Base-by-base conservation (phyloP, 2,797 vertebrate species). In the Hoplostethus atlanticus region DNA sequence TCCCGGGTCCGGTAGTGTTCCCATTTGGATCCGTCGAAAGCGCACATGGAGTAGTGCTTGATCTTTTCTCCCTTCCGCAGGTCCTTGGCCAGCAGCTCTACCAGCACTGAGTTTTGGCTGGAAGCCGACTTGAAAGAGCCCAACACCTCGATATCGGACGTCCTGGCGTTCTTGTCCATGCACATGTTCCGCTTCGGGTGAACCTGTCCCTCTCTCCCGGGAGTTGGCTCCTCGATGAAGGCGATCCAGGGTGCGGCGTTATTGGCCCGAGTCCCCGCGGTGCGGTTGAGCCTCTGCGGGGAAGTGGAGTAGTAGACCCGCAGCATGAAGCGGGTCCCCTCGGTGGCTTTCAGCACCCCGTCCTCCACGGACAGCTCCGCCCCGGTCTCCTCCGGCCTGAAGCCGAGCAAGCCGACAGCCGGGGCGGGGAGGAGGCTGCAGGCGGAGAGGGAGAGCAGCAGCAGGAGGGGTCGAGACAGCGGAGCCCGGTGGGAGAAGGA, bases 41-140 rank as follows among this genome's bases (percentile, higher is more conserved):
- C 96, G 91, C 97, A 99, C 88, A 98, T 95, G 34, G 97, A 96
- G 91, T 97, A 98, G 74, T 94, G 95, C 68, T 97, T 97, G 59
- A 95, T 91, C 86, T 88, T 93, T 93, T 98, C 97, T 2, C 96
- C 96, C 65, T 96, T 94, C 3, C 97, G 95, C 84, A 98, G 94
- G 82, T 96, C 93, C 73, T 97, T 96, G 77, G 97, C 97, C 73
- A 96, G 89, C 82, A 99, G 91, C 91, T 97, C 96, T 75, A 97
- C 97, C 73, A 98, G 86, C 48, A 97, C 97, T 25, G 97, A 97
- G 82, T 97, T 97, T 66, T 96, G 96, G 57, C 92, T 93, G 44
- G 92, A 94, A 0, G 92, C 84, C 0, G 94, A 94, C 53, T 93
- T 95, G 89, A 97, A 95, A 5, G 96, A 96, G 16, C 96, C 97